These are phyloP conservation scores for Palloptera scutellata DNA, from an alignment of 2,888 invertebrate species.

Conservation along the genomic window DNA sequence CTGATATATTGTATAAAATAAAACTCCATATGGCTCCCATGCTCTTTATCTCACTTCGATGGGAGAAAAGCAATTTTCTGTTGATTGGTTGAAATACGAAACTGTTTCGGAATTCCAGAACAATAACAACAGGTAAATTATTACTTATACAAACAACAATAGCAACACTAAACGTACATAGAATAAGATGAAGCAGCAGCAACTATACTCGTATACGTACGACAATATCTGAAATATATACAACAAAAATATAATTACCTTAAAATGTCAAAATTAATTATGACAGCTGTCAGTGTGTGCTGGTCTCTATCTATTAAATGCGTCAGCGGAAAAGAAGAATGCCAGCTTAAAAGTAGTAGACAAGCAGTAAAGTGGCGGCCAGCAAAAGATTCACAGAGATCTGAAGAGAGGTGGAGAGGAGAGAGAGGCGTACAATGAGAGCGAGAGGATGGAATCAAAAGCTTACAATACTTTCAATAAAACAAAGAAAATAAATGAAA, in stretches of 20 bases:
- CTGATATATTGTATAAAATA: too few relatives aligned
- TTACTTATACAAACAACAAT: not conserved
- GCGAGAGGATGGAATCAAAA: conserved; percentile 34
- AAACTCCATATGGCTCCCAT: too few relatives aligned
- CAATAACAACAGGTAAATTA: too few relatives aligned
- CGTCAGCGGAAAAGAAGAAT: conserved; percentile 35
- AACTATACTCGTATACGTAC: not conserved
- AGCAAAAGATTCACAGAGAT: not conserved
- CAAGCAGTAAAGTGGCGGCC: not conserved
- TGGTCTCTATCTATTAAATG: conserved; percentile 44
- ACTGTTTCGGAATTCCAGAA: too few relatives aligned
- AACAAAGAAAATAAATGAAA: not conserved
- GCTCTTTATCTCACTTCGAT: too few relatives aligned
- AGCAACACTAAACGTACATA: not conserved
- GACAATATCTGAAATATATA: not conserved
- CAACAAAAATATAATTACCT: conserved; percentile 58
- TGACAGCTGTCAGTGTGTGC: conserved; percentile 64
- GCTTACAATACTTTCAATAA: conserved; percentile 34
- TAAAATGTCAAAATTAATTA: conserved; percentile 64
- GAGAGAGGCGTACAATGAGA: conserved; percentile 33
- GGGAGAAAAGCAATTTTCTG: too few relatives aligned
- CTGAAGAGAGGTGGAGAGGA: not conserved
- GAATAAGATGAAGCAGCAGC: not conserved
- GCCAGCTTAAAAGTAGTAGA: conserved; percentile 5
- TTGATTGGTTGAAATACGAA: too few relatives aligned